A percentile compares a stretch with the other conserved stretches of the same genome.
These are phyloP conservation scores for Polydrusus tereticollis DNA, from an alignment of 2,888 invertebrate species.

Conservation along the genomic window DNA sequence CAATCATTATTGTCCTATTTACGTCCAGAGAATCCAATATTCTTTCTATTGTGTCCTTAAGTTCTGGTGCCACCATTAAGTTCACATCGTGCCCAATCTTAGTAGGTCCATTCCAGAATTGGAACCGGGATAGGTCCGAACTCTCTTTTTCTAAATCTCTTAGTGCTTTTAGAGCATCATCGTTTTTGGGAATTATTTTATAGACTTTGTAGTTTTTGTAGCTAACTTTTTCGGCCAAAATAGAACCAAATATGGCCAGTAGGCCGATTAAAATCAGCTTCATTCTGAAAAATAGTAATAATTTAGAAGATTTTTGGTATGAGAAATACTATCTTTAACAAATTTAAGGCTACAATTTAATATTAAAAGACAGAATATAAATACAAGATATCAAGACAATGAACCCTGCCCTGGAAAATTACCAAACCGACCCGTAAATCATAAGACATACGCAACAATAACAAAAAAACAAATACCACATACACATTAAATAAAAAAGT, in stretches of 20 bases:
- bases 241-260: not conserved
- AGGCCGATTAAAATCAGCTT: not conserved
- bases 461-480: too few relatives aligned
- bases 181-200: constrained; percentile 56
- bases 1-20: constrained; percentile 67
- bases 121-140: constrained; percentile 50
- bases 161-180: constrained; percentile 64
- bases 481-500: too few relatives aligned
- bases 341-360: too few relatives aligned
- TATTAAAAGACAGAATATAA: too few relatives aligned
- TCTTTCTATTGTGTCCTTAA: constrained; percentile 66
- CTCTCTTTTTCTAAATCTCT: constrained; percentile 58
- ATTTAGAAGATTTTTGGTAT: too few relatives aligned
- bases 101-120: constrained; percentile 51
- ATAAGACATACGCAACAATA: too few relatives aligned
- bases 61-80: constrained; percentile 74
- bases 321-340: too few relatives aligned
- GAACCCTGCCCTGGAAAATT: too few relatives aligned
- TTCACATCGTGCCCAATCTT: constrained; percentile 62
- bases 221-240: constrained; percentile 39
- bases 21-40: constrained; percentile 65
- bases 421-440: too few relatives aligned
- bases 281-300: not conserved
- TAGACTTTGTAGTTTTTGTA: constrained; percentile 60
- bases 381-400: too few relatives aligned